Evolutionary conservation across 2,113 vertebrate genomes (phyloP).

Genomic region (Vombatus ursinus): DNA sequence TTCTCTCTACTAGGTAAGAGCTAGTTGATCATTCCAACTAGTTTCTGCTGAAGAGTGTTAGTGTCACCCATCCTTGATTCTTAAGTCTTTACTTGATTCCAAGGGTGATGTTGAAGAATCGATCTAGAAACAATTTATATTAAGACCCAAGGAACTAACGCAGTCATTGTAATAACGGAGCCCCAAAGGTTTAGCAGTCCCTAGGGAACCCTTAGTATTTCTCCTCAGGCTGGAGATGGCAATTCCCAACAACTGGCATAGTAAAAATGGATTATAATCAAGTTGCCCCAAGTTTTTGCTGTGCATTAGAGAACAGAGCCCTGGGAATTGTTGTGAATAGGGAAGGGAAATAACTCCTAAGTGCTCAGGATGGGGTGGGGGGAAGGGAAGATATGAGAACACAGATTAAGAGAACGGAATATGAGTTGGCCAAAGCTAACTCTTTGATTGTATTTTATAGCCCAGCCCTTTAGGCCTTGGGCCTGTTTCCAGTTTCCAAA

Average conservation of each 20-base stretch:
- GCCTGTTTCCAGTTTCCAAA: neutral
- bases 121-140: neutral
- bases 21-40: neutral
- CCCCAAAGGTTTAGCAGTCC: neutral
- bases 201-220: neutral
- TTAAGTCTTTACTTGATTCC: neutral
- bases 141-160: neutral
- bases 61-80: neutral
- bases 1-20: neutral
- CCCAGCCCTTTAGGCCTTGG: neutral
- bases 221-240: neutral
- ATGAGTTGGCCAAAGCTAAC: neutral
- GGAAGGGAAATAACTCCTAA: constrained; percentile 6
- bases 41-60: neutral
- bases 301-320: neutral
- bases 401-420: neutral
- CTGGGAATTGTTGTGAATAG: neutral
- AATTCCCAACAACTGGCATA: neutral
- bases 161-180: neutral
- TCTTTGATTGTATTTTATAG: neutral
- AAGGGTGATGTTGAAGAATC: neutral
- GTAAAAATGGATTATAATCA: neutral
- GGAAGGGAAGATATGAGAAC: neutral
- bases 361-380: neutral
- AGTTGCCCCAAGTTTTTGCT: neutral